These are phyloP conservation scores for Drosophila paulistorum DNA, from an alignment of 1,140 invertebrate species.

Conservation along the genomic window DNA sequence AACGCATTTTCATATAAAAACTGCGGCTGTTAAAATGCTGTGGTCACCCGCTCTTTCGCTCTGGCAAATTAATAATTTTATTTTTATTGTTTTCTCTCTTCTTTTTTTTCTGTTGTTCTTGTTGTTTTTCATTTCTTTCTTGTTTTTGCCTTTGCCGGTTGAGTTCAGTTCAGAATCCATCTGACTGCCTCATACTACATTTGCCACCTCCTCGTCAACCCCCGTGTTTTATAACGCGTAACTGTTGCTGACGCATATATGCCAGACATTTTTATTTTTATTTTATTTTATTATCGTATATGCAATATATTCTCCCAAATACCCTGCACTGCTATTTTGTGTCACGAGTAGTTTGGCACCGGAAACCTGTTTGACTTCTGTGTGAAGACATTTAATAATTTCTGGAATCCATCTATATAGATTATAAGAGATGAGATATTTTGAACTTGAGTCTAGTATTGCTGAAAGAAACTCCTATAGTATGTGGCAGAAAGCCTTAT, in stretches of 20 bases:
- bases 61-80: conserved; percentile 75
- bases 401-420: too few relatives aligned
- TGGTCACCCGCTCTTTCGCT: conserved; percentile 55
- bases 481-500: too few relatives aligned
- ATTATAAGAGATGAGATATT: too few relatives aligned
- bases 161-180: conserved; percentile 22
- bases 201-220: conserved; percentile 19
- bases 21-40: conserved; percentile 71
- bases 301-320: conserved; percentile 54
- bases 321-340: conserved; percentile 28
- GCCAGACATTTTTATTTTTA: conserved; percentile 66
- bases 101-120: too few relatives aligned
- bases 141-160: conserved; percentile 32
- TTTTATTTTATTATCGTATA: conserved; percentile 64
- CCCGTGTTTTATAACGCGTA: conserved; percentile 58
- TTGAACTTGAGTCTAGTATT: too few relatives aligned
- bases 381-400: too few relatives aligned
- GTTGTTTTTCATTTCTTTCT: conserved; percentile 19
- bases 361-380: neutral
- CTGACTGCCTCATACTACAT: neutral
- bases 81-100: conserved; percentile 66
- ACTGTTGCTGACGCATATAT: conserved; percentile 78
- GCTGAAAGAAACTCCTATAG: too few relatives aligned
- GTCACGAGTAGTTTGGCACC: neutral
- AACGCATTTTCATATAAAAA: conserved; percentile 71